Evolutionary conservation across 2,113 vertebrate genomes (phyloP).

Genomic region (Salminus brasiliensis): DNA sequence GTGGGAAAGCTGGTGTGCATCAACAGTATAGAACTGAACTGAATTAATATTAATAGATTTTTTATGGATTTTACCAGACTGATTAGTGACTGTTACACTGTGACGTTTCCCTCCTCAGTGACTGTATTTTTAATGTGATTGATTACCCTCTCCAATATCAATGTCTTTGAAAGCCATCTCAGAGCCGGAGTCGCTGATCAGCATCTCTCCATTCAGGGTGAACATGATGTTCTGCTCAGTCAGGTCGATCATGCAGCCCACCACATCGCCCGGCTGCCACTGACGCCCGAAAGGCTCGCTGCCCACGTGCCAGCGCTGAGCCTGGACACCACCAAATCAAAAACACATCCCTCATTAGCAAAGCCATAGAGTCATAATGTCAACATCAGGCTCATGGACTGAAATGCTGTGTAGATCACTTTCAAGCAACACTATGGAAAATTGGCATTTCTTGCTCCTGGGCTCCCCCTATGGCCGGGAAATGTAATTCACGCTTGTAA

Average conservation of each 20-base stretch:
- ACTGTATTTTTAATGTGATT: background rate
- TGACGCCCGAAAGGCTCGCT: slow-evolving; percentile 88
- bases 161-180: slow-evolving; percentile 85
- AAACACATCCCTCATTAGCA: background rate
- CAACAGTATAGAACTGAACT: no score
- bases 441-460: no score
- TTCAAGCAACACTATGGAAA: no score
- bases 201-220: slow-evolving; percentile 90
- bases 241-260: slow-evolving; percentile 93
- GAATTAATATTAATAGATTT: no score
- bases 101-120: background rate
- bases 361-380: no score
- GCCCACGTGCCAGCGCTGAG: slow-evolving; percentile 91
- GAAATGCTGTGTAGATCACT: no score
- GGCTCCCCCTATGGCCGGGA: no score
- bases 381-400: background rate
- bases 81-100: no score
- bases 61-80: no score
- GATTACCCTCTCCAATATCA: slow-evolving; percentile 72
- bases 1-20: no score
- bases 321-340: slow-evolving; percentile 67
- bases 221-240: slow-evolving; percentile 89
- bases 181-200: slow-evolving; percentile 92
- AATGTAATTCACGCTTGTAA: no score
- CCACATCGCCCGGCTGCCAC: slow-evolving; percentile 89